Evolutionary conservation across 2,888 invertebrate genomes (phyloP).

Genomic region (Tetheella fluctuosa): DNA sequence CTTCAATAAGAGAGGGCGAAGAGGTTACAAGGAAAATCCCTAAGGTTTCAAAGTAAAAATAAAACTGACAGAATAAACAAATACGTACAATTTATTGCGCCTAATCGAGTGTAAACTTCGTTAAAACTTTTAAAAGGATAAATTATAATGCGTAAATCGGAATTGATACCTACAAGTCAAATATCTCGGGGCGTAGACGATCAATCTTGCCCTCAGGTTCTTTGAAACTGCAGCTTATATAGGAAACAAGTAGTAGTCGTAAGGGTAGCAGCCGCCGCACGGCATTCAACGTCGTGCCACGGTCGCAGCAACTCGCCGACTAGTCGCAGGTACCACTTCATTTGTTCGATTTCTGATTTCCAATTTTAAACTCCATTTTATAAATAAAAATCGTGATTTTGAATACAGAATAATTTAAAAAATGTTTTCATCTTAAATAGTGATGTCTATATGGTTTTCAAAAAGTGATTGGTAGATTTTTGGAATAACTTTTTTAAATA

Average conservation of each 20-base stretch:
- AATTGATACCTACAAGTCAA: constrained; percentile 44
- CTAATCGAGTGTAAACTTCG: constrained; percentile 32
- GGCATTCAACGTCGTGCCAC: constrained; percentile 65
- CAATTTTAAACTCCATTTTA: not conserved
- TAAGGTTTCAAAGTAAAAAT: no score
- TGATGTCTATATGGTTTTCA: not conserved
- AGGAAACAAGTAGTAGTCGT: constrained; percentile 34
- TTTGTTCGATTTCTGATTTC: constrained; percentile 24
- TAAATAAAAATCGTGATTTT: not conserved
- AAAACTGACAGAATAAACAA: not conserved
- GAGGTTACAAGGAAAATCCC: no score
- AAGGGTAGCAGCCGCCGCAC: constrained; percentile 51
- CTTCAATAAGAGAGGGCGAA: not conserved
- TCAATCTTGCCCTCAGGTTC: constrained; percentile 59
- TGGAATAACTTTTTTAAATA: not conserved
- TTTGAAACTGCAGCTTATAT: constrained; percentile 61
- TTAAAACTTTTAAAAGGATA: constrained; percentile 42
- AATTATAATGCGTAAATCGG: constrained; percentile 49
- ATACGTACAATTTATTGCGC: constrained; percentile 5
- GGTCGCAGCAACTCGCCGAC: constrained; percentile 55
- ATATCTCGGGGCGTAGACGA: constrained; percentile 39
- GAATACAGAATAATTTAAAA: not conserved
- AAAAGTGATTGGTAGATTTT: not conserved
- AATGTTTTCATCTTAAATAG: not conserved
- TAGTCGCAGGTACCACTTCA: constrained; percentile 39